phyloP scores from a whole-genome alignment of 2,888 invertebrate species.

The Brachypalpus laphriformis region DNA sequence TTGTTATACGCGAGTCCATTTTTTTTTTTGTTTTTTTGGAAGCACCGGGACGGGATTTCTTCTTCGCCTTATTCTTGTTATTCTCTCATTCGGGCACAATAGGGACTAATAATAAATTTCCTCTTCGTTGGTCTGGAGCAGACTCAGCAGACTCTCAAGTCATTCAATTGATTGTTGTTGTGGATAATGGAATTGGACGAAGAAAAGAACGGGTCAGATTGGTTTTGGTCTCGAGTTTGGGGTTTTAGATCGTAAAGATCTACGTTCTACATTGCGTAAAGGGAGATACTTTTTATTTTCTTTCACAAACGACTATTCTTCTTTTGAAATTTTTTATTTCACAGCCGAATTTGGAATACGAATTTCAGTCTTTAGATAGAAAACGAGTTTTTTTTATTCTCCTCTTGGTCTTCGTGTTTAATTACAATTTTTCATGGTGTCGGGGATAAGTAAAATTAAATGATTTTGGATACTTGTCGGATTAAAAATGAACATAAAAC shows the following conservation, averaged over 20 bases:
- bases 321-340: conserved; percentile 39
- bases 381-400: conserved; percentile 36
- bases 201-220: conserved; percentile 41
- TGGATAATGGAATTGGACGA: conserved; percentile 59
- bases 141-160: conserved; percentile 59
- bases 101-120: conserved; percentile 71
- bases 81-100: conserved; percentile 46
- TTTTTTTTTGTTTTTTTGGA: too few relatives aligned
- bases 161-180: conserved; percentile 66
- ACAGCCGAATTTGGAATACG: conserved; percentile 29
- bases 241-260: conserved; percentile 58
- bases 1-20: conserved; percentile 41
- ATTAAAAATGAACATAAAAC: conserved; percentile 36
- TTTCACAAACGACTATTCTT: conserved; percentile 17
- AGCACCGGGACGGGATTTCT: conserved; percentile 1
- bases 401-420: conserved; percentile 24
- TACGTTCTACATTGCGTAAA: conserved; percentile 24
- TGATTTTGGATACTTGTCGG: conserved; percentile 52
- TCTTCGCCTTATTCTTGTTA: background rate
- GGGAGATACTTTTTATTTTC: conserved; percentile 14
- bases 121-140: conserved; percentile 47
- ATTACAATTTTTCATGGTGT: conserved; percentile 61
- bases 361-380: background rate
- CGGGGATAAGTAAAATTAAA: conserved; percentile 54
- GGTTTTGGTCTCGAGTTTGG: conserved; percentile 36